These are phyloP conservation scores for Clamator glandarius DNA, from an alignment of 2,797 vertebrate genomes.

Conservation along the genomic window DNA sequence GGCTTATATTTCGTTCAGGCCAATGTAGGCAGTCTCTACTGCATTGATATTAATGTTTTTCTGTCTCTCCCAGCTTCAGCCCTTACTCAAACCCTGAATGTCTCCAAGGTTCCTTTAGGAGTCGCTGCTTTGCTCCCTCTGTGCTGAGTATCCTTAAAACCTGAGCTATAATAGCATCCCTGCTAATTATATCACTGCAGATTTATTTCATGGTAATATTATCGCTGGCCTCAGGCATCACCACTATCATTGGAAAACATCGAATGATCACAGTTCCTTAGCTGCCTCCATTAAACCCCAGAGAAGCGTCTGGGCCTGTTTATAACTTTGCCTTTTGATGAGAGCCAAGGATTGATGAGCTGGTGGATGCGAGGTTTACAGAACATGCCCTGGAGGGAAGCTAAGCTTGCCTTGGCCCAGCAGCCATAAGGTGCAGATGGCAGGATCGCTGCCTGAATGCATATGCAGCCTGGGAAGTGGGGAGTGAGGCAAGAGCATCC, in stretches of 20 bases:
- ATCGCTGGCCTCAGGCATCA: conserved; percentile 67
- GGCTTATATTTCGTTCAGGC: background rate
- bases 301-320: conserved; percentile 45
- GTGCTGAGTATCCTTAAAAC: conserved; percentile 50
- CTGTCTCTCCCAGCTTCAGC: background rate
- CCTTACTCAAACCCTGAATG: background rate
- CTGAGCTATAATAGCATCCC: conserved; percentile 39
- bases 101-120: background rate
- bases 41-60: background rate
- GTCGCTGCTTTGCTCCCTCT: conserved; percentile 8
- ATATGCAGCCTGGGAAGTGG: background rate
- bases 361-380: background rate
- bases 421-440: conserved; percentile 47
- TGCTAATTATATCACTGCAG: conserved; percentile 72
- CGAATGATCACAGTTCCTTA: conserved; percentile 49
- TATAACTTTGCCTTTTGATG: conserved; percentile 60
- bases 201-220: conserved; percentile 74
- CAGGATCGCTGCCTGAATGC: background rate
- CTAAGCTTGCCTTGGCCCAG: background rate
- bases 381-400: conserved; percentile 45
- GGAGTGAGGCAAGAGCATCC: fast-evolving
- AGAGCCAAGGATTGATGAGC: conserved; percentile 51
- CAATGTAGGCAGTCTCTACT: background rate
- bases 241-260: conserved; percentile 57
- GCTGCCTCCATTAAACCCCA: conserved; percentile 65